Evolutionary conservation across 2,888 invertebrate genomes (phyloP).

Genomic region (Orthosia cruda): DNA sequence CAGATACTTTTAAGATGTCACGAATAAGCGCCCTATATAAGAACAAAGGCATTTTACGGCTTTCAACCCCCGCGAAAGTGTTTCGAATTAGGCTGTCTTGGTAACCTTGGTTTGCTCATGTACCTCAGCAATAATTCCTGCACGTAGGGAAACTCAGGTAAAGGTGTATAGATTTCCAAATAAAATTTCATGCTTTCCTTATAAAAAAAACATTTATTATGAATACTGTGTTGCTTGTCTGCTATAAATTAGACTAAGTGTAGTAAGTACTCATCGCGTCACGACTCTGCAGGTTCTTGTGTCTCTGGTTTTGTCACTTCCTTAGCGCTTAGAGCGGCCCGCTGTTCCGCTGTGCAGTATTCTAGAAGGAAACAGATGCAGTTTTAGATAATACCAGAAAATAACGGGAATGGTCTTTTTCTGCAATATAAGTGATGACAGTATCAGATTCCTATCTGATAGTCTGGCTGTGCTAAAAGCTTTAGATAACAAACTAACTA

Average conservation of each 20-base stretch:
- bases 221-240: conserved; percentile 86
- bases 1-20: too few relatives aligned
- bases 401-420: neutral
- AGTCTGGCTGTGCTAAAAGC: too few relatives aligned
- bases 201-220: conserved; percentile 84
- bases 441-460: too few relatives aligned
- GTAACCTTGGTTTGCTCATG: too few relatives aligned
- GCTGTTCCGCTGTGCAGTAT: conserved; percentile 89
- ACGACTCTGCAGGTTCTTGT: conserved; percentile 78
- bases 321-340: conserved; percentile 82
- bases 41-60: too few relatives aligned
- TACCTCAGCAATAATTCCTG: neutral
- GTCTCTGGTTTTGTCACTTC: conserved; percentile 68
- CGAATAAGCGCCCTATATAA: too few relatives aligned
- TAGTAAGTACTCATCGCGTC: conserved; percentile 84
- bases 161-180: conserved; percentile 17
- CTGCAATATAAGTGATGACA: too few relatives aligned
- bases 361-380: conserved; percentile 75
- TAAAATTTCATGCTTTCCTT: conserved; percentile 51
- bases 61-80: too few relatives aligned
- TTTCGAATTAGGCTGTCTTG: too few relatives aligned
- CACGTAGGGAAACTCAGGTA: neutral
- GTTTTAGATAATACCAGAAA: neutral
- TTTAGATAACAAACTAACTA: too few relatives aligned
- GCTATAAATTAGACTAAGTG: conserved; percentile 83